Percentiles rank a stretch among this genome's conserved stretches.
Conservation (phyloP, 2,888 invertebrate genomes). For the Campoplex capitator region DNA sequence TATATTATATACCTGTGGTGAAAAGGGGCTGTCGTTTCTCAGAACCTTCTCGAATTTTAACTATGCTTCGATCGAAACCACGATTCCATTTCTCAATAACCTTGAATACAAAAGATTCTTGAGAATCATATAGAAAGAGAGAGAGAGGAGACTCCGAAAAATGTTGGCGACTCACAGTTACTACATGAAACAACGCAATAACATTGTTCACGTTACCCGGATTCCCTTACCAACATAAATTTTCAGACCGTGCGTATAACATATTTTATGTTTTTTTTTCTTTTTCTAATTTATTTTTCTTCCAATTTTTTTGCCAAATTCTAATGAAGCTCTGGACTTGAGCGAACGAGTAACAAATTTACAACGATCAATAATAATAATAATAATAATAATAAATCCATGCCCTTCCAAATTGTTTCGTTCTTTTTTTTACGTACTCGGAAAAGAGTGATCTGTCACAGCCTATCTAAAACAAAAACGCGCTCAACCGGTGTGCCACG, state of each 20-base stretch:
- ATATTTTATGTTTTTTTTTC: not conserved
- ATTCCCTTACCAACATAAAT: constrained; percentile 1
- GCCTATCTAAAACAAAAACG: constrained; percentile 78
- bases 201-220: constrained; percentile 65
- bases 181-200: constrained; percentile 73
- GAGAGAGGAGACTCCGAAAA: constrained; percentile 52
- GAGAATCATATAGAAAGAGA: constrained; percentile 32
- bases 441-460: constrained; percentile 79
- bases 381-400: constrained; percentile 18
- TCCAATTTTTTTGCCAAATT: constrained; percentile 5
- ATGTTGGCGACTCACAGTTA: constrained; percentile 56
- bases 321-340: constrained; percentile 4
- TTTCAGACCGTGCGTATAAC: constrained; percentile 34
- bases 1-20: too few relatives aligned
- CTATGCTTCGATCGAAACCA: not conserved
- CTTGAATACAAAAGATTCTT: constrained; percentile 40
- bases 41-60: constrained; percentile 14
- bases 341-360: constrained; percentile 49
- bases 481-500: constrained; percentile 42
- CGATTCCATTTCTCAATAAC: constrained; percentile 10
- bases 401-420: constrained; percentile 29
- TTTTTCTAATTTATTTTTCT: not conserved
- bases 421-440: constrained; percentile 72
- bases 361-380: constrained; percentile 53
- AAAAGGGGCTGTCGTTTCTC: not conserved